Conservation (phyloP, 2,797 vertebrate genomes). For the Nothura maculosa region DNA sequence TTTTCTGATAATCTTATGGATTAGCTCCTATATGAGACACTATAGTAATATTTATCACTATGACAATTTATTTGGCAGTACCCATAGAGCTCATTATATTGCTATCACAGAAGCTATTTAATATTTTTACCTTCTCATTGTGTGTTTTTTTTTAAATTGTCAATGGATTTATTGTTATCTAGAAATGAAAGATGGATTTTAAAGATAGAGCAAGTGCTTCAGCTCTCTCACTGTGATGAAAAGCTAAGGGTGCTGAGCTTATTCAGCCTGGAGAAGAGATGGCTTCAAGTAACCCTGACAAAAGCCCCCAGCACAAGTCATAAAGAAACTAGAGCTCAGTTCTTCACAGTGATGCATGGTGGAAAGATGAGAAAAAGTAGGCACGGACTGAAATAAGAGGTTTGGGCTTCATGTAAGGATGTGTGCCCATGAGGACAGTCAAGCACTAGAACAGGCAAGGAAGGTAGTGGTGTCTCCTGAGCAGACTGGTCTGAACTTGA, state of each 20-base stretch:
- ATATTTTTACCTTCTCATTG: not conserved
- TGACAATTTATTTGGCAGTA: not conserved
- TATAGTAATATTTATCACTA: not conserved
- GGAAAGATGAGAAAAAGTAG: not conserved
- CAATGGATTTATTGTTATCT: not conserved
- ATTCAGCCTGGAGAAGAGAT: not conserved
- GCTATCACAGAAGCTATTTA: not conserved
- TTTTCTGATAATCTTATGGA: not conserved
- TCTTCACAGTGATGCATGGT: not conserved
- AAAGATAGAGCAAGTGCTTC: not conserved
- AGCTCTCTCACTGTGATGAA: not conserved
- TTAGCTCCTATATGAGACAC: not conserved
- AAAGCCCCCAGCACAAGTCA: not conserved
- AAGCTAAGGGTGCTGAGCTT: not conserved
- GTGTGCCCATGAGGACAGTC: not conserved
- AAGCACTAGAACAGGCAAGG: not conserved
- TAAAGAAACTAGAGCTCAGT: not conserved
- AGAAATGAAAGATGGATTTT: not conserved
- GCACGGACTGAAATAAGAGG: not conserved
- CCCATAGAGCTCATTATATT: not conserved
- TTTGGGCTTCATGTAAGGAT: not conserved
- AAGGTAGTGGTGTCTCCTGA: not conserved
- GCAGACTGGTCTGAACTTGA: not conserved
- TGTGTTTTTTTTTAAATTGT: not conserved
- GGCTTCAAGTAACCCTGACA: not conserved